Evolutionary conservation across 2,888 invertebrate genomes (phyloP).

Genomic region (Erynnis tages): DNA sequence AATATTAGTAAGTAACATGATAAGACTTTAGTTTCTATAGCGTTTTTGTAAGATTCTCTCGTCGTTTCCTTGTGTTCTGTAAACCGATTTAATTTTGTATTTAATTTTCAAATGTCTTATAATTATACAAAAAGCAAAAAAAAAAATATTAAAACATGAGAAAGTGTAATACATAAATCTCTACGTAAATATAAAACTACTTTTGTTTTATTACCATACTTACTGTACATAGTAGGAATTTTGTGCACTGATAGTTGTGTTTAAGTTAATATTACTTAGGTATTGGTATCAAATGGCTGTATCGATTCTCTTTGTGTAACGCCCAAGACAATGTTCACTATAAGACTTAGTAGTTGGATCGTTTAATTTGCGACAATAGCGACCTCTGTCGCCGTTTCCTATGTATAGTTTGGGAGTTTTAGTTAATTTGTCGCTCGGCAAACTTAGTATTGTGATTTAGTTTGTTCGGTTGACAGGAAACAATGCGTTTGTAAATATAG

Average conservation of each 20-base stretch:
- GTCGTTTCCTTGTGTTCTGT: slow-evolving; percentile 63
- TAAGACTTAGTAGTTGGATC: slow-evolving; percentile 50
- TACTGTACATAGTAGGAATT: slow-evolving; percentile 71
- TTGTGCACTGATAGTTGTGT: slow-evolving; percentile 73
- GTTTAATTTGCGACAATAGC: slow-evolving; percentile 47
- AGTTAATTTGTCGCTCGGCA: slow-evolving; percentile 46
- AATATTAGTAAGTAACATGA: slow-evolving; percentile 51
- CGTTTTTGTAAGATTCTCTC: slow-evolving; percentile 43
- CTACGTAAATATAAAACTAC: slow-evolving; percentile 45
- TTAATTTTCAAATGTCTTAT: slow-evolving; percentile 34
- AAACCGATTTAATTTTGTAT: slow-evolving; percentile 42
- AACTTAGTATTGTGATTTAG: slow-evolving; percentile 49
- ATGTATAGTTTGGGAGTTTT: slow-evolving; percentile 52
- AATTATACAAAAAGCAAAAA: slow-evolving; percentile 51
- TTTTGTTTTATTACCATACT: slow-evolving; percentile 50
- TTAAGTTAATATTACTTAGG: slow-evolving; percentile 66
- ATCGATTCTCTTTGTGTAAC: slow-evolving; percentile 50
- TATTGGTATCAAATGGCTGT: slow-evolving; percentile 68
- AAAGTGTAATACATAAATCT: slow-evolving; percentile 45
- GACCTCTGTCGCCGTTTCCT: slow-evolving; percentile 43
- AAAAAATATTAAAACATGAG: slow-evolving; percentile 55
- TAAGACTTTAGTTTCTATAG: slow-evolving; percentile 49
- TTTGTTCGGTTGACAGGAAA: slow-evolving; percentile 34
- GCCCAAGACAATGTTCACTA: slow-evolving; percentile 54
- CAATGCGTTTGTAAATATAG: slow-evolving; percentile 66